A percentile compares a stretch with the other conserved stretches of the same genome.
Conservation (phyloP, 2,888 invertebrate species). For the Lamellibrachia columna region DNA sequence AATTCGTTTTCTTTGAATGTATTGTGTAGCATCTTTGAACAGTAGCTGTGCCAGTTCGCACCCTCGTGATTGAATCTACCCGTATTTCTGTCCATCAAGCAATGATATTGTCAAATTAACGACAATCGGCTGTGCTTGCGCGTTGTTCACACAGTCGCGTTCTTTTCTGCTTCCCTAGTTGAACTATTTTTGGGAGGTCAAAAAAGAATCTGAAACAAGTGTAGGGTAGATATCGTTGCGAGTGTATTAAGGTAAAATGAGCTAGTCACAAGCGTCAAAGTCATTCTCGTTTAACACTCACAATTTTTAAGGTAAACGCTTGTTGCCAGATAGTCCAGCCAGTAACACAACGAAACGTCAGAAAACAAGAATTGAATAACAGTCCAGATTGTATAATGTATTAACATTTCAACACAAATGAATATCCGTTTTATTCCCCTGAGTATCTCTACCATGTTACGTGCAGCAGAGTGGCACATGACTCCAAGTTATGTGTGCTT, state of each 20-base stretch:
- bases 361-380: too few species aligned
- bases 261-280: background rate
- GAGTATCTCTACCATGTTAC: too few species aligned
- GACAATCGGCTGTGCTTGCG: constrained; percentile 2
- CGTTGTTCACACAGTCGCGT: background rate
- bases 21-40: background rate
- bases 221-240: background rate
- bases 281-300: background rate
- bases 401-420: too few species aligned
- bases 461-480: too few species aligned
- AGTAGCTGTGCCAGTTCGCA: background rate
- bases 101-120: background rate
- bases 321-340: background rate
- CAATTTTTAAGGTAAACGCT: background rate
- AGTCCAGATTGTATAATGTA: too few species aligned
- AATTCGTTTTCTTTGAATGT: background rate
- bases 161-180: background rate
- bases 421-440: too few species aligned
- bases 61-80: background rate
- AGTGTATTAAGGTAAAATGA: background rate
- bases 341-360: background rate
- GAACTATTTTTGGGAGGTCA: background rate
- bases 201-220: background rate
- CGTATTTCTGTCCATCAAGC: background rate
- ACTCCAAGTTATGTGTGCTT: too few species aligned